phyloP scores from a whole-genome alignment of 2,113 vertebrate genomes.

The Hipposideros armiger region DNA sequence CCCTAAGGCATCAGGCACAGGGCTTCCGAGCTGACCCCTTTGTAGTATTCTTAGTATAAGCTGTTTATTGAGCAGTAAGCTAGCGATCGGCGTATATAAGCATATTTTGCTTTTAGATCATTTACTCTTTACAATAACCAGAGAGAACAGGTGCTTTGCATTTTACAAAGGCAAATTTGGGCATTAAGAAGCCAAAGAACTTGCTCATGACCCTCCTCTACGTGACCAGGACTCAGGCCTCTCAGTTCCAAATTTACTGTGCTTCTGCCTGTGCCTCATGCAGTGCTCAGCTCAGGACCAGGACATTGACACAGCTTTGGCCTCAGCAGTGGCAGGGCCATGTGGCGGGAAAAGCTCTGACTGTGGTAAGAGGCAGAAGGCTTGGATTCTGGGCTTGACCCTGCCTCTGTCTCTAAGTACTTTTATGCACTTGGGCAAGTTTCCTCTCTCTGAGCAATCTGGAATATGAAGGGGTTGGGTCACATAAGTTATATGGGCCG shows the following conservation, averaged over 20 bases:
- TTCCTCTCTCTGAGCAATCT: background rate
- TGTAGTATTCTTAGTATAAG: background rate
- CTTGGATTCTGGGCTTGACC: background rate
- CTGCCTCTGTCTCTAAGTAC: background rate
- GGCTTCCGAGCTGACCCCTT: background rate
- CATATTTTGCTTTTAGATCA: slow-evolving; percentile 15
- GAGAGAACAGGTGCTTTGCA: background rate
- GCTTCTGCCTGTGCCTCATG: background rate
- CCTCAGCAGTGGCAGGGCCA: background rate
- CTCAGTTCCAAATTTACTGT: background rate
- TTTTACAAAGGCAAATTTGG: background rate
- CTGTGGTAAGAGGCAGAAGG: background rate
- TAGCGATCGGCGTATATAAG: background rate
- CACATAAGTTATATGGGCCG: background rate
- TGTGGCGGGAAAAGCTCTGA: background rate
- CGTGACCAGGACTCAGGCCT: background rate
- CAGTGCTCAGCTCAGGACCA: background rate
- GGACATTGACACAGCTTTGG: background rate
- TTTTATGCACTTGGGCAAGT: background rate
- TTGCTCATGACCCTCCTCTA: background rate
- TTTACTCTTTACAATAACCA: slow-evolving; percentile 26
- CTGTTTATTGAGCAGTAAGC: background rate
- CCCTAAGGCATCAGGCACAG: background rate
- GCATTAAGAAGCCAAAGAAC: background rate
- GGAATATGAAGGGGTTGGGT: background rate